Evolutionary conservation across 2,113 vertebrate genomes (phyloP).

Genomic region (Plestiodon gilberti): DNA sequence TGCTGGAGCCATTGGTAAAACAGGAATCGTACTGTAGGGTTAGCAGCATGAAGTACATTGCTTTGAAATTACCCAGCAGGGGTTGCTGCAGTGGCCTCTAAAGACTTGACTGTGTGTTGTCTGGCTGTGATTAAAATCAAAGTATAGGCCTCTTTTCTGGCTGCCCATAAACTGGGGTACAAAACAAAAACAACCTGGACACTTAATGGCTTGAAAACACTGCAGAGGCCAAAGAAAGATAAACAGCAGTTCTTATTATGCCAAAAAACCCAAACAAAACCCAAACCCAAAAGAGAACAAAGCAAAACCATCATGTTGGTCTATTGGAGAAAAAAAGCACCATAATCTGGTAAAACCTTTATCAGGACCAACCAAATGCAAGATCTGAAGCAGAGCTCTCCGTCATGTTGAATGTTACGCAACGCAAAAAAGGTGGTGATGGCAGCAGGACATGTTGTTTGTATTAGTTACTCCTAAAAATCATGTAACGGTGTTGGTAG

Average conservation of each 20-base stretch:
- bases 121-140: constrained; percentile 84
- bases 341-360: too few relatives aligned
- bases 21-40: constrained; percentile 79
- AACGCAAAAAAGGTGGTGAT: too few relatives aligned
- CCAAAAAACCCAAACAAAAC: too few relatives aligned
- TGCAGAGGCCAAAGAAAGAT: constrained; percentile 74
- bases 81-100: constrained; percentile 61
- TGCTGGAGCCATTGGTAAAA: constrained; percentile 72
- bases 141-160: constrained; percentile 78
- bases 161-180: constrained; percentile 79
- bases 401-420: too few relatives aligned
- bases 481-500: constrained; percentile 39
- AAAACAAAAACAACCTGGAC: constrained; percentile 81
- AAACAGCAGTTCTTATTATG: constrained; percentile 76
- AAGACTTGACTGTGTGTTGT: constrained; percentile 72
- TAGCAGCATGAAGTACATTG: constrained; percentile 81
- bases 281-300: too few relatives aligned
- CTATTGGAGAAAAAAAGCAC: too few relatives aligned
- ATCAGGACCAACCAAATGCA: too few relatives aligned
- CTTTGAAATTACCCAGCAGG: constrained; percentile 83
- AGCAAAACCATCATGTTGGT: too few relatives aligned
- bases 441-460: neutral
- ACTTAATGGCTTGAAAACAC: constrained; percentile 78
- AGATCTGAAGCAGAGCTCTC: too few relatives aligned
- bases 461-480: constrained; percentile 77